Evolutionary conservation across 2,888 invertebrate species (phyloP).

Genomic region (Iselma pallidipennis): DNA sequence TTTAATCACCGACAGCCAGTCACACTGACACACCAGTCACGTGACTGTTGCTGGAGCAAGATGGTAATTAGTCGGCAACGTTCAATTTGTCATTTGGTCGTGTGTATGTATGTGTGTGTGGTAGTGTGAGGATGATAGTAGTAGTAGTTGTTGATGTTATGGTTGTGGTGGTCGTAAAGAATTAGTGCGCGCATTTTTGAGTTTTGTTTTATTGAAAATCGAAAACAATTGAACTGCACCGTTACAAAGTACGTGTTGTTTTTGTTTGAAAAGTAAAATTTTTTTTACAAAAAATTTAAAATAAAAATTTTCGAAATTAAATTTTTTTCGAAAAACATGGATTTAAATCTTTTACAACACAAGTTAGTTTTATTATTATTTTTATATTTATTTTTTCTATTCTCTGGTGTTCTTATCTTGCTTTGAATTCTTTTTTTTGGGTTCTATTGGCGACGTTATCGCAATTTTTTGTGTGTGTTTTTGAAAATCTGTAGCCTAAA

Average conservation of each 20-base stretch:
- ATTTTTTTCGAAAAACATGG: slow-evolving; percentile 38
- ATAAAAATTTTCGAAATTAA: slow-evolving; percentile 12
- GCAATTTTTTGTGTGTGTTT: slow-evolving; percentile 4
- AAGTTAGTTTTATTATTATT: slow-evolving; percentile 43
- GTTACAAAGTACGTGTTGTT: slow-evolving; percentile 23
- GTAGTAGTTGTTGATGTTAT: no score
- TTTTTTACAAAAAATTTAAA: slow-evolving; percentile 35
- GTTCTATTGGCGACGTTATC: not conserved
- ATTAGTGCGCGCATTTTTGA: slow-evolving; percentile 19
- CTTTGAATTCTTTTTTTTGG: slow-evolving; percentile 10
- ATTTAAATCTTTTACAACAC: slow-evolving; percentile 45
- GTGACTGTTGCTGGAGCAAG: slow-evolving; percentile 26
- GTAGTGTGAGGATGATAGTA: no score
- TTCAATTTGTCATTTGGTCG: slow-evolving; percentile 37
- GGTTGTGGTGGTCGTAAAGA: slow-evolving; percentile 9
- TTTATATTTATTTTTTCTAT: slow-evolving; percentile 24
- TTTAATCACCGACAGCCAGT: not conserved
- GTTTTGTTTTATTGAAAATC: slow-evolving; percentile 1
- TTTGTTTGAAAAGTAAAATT: slow-evolving; percentile 16
- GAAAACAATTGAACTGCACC: slow-evolving; percentile 2
- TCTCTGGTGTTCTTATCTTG: slow-evolving; percentile 11
- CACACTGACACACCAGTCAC: not conserved
- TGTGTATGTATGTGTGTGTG: slow-evolving; percentile 23
- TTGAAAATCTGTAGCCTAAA: not conserved
- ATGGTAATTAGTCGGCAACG: slow-evolving; percentile 34